Evolutionary conservation across 2,113 vertebrate genomes (phyloP).

Genomic region (Polypterus senegalus): DNA sequence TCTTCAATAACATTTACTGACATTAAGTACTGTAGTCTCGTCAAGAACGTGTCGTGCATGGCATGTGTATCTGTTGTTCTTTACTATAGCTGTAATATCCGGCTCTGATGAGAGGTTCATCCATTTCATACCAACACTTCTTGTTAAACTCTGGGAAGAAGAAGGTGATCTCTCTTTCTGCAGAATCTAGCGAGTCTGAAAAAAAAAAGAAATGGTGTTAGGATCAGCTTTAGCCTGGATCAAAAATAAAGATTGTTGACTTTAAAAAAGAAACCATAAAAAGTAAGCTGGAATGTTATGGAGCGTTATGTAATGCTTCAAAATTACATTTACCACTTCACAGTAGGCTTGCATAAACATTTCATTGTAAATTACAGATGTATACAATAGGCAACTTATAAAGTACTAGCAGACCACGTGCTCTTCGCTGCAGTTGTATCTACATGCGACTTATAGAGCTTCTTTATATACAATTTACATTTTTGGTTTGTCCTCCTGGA

Average conservation of each 20-base stretch:
- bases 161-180: constrained; percentile 70
- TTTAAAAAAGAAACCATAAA: background rate
- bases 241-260: background rate
- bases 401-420: no score
- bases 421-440: no score
- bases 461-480: no score
- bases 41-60: no score
- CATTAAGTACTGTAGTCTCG: no score
- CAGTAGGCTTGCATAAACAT: background rate
- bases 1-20: no score
- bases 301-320: background rate
- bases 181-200: constrained; percentile 71
- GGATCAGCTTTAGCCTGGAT: no score
- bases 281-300: background rate
- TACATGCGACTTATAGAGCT: no score
- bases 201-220: background rate
- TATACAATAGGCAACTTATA: no score
- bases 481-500: no score
- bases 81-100: constrained; percentile 41
- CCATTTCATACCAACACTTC: constrained; percentile 61
- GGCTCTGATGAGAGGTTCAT: constrained; percentile 52
- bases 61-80: constrained; percentile 41
- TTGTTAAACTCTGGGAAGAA: constrained; percentile 79
- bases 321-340: background rate
- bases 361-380: no score